These are phyloP conservation scores for Copidosoma aretas DNA, from an alignment of 2,888 invertebrate species.

Conservation along the genomic window DNA sequence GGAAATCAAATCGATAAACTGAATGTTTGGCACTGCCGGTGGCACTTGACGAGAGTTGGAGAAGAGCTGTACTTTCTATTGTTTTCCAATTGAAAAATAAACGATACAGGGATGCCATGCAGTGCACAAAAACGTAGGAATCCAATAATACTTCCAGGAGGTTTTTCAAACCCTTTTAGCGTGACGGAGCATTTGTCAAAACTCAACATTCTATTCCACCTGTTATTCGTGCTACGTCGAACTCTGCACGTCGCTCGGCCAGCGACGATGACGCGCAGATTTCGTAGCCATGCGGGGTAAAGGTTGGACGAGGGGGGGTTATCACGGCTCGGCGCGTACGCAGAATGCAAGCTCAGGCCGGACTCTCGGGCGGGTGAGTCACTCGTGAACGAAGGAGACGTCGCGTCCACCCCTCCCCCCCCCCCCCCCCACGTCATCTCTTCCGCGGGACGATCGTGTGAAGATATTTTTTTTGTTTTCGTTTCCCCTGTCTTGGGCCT, in stretches of 20 bases:
- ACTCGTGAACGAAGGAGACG: constrained; percentile 13
- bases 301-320: neutral
- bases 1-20: no score
- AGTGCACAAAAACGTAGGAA: neutral
- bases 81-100: no score
- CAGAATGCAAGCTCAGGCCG: constrained; percentile 16
- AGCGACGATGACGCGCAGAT: constrained; percentile 30
- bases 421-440: neutral
- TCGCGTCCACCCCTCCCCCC: constrained; percentile 13
- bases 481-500: neutral
- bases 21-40: no score
- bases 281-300: neutral
- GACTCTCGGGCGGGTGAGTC: constrained; percentile 24
- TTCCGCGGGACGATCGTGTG: constrained; percentile 11
- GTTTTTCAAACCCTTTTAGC: constrained; percentile 10
- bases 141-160: no score
- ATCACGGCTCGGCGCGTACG: constrained; percentile 17
- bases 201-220: no score
- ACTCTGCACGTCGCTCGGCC: neutral
- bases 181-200: constrained; percentile 5
- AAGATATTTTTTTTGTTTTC: constrained; percentile 23
- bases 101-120: no score
- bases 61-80: no score
- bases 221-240: no score
- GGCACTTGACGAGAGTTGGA: no score